Percentiles rank a stretch among this genome's conserved stretches.
phyloP scores from a whole-genome alignment of 2,797 vertebrate genomes.

The Tenualosa thibaudeaui region DNA sequence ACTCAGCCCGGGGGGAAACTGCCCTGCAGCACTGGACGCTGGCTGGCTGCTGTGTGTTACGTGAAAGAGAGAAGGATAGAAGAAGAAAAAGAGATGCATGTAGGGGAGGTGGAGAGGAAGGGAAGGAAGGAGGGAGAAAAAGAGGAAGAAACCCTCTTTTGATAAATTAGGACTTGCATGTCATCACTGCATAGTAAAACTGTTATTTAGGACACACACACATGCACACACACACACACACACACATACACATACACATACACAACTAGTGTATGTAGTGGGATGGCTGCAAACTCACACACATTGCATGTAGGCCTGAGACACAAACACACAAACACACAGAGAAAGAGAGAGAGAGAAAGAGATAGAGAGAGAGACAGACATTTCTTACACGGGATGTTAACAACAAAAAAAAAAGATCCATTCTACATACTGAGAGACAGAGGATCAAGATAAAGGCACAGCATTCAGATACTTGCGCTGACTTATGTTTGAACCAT shows the following conservation, averaged over 20 bases:
- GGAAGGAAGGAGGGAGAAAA: not conserved
- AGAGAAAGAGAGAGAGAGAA: conserved; percentile 1
- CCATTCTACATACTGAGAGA: too few relatives aligned
- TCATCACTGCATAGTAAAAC: conserved; percentile 47
- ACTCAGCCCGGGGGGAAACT: conserved; percentile 23
- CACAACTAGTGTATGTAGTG: not conserved
- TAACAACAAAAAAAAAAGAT: not conserved
- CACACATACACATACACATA: not conserved
- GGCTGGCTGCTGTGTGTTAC: not conserved
- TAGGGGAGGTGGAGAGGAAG: not conserved
- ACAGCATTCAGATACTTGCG: conserved; percentile 35
- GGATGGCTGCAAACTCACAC: not conserved
- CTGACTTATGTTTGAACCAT: conserved; percentile 51
- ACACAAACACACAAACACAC: conserved; percentile 13
- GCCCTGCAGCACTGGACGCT: conserved; percentile 31
- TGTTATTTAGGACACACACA: conserved; percentile 43
- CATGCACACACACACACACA: conserved; percentile 14
- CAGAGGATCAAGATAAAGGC: conserved; percentile 12
- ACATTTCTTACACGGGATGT: not conserved
- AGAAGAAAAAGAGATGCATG: not conserved
- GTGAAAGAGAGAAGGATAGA: not conserved
- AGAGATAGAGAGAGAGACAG: conserved; percentile 36
- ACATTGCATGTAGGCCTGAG: not conserved
- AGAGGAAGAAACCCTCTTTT: conserved; percentile 36
- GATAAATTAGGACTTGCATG: conserved; percentile 41